Evolutionary conservation across 64 coral and sea anemone genomes (phyloP).

Genomic region (Dendrophyllia cribrosa): DNA sequence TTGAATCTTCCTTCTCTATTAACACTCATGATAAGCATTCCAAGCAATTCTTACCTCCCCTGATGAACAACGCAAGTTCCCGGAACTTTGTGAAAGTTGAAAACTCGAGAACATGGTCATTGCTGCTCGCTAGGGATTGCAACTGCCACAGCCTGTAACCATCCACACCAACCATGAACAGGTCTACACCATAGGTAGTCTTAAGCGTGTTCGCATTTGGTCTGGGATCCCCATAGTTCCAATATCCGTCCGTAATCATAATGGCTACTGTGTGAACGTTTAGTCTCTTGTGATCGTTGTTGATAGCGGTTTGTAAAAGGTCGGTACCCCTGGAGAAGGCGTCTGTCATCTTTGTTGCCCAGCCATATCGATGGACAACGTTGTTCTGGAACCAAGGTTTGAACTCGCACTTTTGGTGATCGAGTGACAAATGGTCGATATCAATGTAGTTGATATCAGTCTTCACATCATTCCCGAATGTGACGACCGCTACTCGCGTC

Average conservation of each 20-base stretch:
- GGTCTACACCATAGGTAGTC: slow-evolving; percentile 53
- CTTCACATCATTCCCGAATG: slow-evolving; percentile 80
- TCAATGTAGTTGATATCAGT: slow-evolving; percentile 95
- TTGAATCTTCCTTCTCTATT: too few species aligned
- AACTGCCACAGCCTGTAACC: slow-evolving; percentile 68
- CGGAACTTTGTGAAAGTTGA: slow-evolving; percentile 71
- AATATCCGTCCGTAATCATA: slow-evolving; percentile 92
- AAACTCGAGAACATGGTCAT: slow-evolving; percentile 74
- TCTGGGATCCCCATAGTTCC: slow-evolving; percentile 82
- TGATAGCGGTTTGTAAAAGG: slow-evolving; percentile 49
- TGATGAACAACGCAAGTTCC: slow-evolving; percentile 84
- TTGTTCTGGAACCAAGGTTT: slow-evolving; percentile 82
- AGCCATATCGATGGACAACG: slow-evolving; percentile 72
- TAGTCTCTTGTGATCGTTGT: slow-evolving; percentile 48
- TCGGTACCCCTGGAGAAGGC: slow-evolving; percentile 46
- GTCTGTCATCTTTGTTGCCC: slow-evolving; percentile 79
- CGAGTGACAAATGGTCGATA: slow-evolving; percentile 55
- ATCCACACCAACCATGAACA: slow-evolving; percentile 89
- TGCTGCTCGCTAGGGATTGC: slow-evolving; percentile 60
- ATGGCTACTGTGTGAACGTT: slow-evolving; percentile 90
- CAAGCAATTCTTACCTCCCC: slow-evolving; percentile 77
- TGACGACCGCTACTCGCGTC: slow-evolving; percentile 89
- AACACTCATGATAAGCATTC: not conserved
- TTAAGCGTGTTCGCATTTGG: slow-evolving; percentile 66
- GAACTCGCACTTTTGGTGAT: slow-evolving; percentile 94